A percentile compares a stretch with the other conserved stretches of the same genome.
These are phyloP conservation scores for Xestia ashworthii DNA, from an alignment of 2,888 invertebrate genomes.

Conservation along the genomic window DNA sequence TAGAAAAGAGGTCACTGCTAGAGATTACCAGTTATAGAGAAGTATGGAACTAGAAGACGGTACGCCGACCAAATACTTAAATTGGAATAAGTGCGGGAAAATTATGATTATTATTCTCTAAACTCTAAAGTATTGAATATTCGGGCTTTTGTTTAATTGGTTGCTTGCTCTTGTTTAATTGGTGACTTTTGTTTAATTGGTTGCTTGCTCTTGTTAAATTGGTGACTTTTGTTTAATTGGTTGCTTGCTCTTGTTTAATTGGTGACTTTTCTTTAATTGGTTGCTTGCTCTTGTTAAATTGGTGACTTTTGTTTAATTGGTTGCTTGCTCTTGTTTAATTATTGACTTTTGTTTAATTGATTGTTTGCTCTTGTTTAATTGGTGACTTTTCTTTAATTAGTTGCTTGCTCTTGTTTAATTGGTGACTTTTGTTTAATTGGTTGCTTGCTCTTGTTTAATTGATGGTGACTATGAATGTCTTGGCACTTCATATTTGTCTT, in stretches of 20 bases:
- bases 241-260: too few relatives aligned
- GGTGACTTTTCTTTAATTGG: too few relatives aligned
- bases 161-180: too few relatives aligned
- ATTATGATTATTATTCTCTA: background rate
- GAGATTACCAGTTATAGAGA: background rate
- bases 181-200: too few relatives aligned
- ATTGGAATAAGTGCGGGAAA: background rate
- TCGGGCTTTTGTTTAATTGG: conserved; percentile 3
- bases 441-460: background rate
- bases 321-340: too few relatives aligned
- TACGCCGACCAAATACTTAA: background rate
- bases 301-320: conserved; percentile 10
- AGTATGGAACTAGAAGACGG: too few relatives aligned
- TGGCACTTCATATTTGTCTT: background rate
- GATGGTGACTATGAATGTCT: background rate
- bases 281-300: too few relatives aligned
- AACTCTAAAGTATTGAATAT: conserved; percentile 1
- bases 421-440: conserved; percentile 5
- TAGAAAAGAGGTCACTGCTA: background rate
- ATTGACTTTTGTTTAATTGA: too few relatives aligned
- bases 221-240: conserved; percentile 10
- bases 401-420: too few relatives aligned
- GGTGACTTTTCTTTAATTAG: conserved; percentile 9
- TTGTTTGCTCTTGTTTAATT: too few relatives aligned
- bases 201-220: too few relatives aligned